Base-by-base conservation (phyloP, 2,797 vertebrate genomes). In the Chloroceryle amazona region DNA sequence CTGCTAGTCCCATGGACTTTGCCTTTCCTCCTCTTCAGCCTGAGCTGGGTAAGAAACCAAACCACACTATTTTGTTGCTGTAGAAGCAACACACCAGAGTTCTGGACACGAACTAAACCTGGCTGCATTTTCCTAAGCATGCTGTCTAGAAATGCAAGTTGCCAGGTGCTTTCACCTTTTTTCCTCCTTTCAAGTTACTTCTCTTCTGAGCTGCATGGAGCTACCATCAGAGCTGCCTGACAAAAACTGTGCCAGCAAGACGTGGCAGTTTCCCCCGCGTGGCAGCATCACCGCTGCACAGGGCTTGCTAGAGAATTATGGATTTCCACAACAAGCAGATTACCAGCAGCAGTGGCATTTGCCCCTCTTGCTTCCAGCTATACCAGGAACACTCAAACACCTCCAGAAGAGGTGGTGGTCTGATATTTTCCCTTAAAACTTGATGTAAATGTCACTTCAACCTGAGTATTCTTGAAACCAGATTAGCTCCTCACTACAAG, bases 261-360 rank as follows among this genome's bases (percentile, higher is more conserved):
- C 1, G 2, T 41, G 37, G 67, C 47, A 11, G 41, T 37, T 54
- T 23, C 58, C 23, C 19, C 49, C 7, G 2, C 22, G 2, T 1
- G 20, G 46, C 51, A 39, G 51, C 2, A 1, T 14, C 11, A 1
- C n/a, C 0, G 1, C 35, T 2, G 22, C 41, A 41, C 25, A 35
- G 31, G 20, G 28, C 41, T 55, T 33, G 21, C 29, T 68, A 10
- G 12, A 15, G 51, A 65, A 29, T n/a, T 8, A 65, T 0, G 1
- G 9, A 42, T 71, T 65, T 39, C 44, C 31, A 37, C 47, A 25
- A 29, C 8, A 33, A 61, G 46, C 20, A 65, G 13, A 37, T 37
- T 6, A 18, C 7, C 49, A 44, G n/a, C 29, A 41, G 52, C 47
- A 46, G 70, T 3, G 11, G 41, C 19, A 37, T 71, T 13, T 49